phyloP scores from a whole-genome alignment of 2,797 vertebrate genomes.

The Chromis chromis region DNA sequence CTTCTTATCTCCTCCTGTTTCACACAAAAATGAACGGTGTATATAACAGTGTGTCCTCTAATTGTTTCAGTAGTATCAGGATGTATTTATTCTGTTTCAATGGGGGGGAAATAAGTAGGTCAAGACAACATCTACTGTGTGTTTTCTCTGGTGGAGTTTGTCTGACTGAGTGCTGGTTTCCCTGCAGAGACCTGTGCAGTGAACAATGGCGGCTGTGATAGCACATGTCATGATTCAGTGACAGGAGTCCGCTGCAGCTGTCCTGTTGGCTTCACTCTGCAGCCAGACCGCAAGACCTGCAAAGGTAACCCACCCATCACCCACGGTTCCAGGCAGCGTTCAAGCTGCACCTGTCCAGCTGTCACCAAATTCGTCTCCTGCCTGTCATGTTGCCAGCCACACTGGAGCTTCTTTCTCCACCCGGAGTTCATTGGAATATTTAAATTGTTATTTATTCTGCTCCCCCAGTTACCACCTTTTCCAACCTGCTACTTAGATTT shows the following conservation, averaged over 20 bases:
- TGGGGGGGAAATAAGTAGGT: conserved; percentile 50
- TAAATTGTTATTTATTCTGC: conserved; percentile 10
- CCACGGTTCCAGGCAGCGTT: conserved; percentile 20
- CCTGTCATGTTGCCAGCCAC: conserved; percentile 30
- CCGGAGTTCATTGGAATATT: conserved; percentile 19
- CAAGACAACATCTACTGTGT: conserved; percentile 22
- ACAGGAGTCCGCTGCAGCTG: conserved; percentile 98
- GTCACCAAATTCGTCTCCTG: conserved; percentile 39
- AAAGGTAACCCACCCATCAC: conserved; percentile 87
- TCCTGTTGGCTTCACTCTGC: conserved; percentile 96
- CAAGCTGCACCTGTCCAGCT: conserved; percentile 40
- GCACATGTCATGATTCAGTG: conserved; percentile 95
- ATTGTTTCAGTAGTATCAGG: conserved; percentile 22
- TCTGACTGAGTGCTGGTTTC: conserved; percentile 66
- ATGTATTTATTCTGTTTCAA: conserved; percentile 49
- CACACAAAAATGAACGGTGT: conserved; percentile 21
- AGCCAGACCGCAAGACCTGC: conserved; percentile 95
- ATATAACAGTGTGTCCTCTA: conserved; percentile 31
- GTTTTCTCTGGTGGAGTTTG: conserved; percentile 34
- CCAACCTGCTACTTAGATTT: conserved; percentile 15
- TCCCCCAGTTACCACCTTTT: conserved; percentile 2
- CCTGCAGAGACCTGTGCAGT: conserved; percentile 95
- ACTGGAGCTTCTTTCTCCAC: conserved; percentile 8
- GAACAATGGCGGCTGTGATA: conserved; percentile 98
- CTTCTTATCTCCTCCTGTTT: conserved; percentile 35